phyloP scores from a whole-genome alignment of 2,888 invertebrate genomes.

The Nomada goodeniana region DNA sequence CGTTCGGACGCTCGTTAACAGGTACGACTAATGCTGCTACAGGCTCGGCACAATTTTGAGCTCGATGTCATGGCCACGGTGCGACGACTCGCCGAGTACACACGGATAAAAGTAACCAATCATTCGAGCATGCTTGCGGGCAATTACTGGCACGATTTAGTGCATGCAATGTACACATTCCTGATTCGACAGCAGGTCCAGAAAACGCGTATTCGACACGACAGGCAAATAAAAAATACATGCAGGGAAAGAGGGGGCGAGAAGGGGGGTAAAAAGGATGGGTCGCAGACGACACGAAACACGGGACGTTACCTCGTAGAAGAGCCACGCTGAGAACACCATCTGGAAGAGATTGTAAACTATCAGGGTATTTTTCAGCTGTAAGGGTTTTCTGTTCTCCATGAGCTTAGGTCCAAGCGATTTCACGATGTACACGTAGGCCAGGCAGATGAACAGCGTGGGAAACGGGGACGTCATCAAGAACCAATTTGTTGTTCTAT shows the following conservation, averaged over 20 bases:
- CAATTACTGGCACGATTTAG: not conserved
- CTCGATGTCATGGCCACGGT: no score
- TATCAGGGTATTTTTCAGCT: slow-evolving; percentile 91
- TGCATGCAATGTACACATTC: slow-evolving; percentile 29
- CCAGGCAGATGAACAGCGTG: slow-evolving; percentile 94
- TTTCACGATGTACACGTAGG: slow-evolving; percentile 96
- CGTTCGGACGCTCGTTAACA: no score
- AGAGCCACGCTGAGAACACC: slow-evolving; percentile 94
- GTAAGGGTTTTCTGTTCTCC: slow-evolving; percentile 96
- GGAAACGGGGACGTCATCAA: slow-evolving; percentile 98
- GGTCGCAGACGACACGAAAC: not conserved
- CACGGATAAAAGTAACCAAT: not conserved
- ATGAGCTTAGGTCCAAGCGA: slow-evolving; percentile 94
- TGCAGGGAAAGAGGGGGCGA: not conserved
- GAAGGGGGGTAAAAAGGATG: not conserved
- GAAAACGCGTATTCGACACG: not conserved
- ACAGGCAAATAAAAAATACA: not conserved
- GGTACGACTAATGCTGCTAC: no score
- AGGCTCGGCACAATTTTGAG: no score
- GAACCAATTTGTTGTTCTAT: slow-evolving; percentile 95
- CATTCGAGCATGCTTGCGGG: not conserved
- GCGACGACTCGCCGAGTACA: no score
- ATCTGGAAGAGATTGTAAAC: slow-evolving; percentile 95
- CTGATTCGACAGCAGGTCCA: not conserved
- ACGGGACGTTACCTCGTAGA: slow-evolving; percentile 91